Base-by-base conservation (phyloP, 1,140 invertebrate genomes). In the Drosophila miranda region DNA sequence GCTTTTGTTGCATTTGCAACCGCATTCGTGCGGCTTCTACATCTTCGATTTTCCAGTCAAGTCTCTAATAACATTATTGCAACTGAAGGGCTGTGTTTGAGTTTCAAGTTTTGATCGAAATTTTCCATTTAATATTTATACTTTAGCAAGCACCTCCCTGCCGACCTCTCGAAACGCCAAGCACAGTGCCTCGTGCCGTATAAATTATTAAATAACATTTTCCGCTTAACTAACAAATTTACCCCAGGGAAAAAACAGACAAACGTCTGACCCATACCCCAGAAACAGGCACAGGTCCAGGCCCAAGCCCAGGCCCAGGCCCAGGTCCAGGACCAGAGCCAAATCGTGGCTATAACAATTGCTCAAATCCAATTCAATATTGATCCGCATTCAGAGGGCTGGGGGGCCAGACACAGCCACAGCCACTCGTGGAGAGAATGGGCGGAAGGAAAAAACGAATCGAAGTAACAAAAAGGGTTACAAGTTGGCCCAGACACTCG, bases 301-400 rank as follows among this genome's bases (percentile, higher is more conserved):
- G 23, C 23, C 3, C 41, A 59, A 19, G 19, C 23, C 4, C 23
- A 5, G 0, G 23, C 42, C 3, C 45, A 59, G 34, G 19, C 23
- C 4, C 23, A 5, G 0, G 23, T 34, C 52, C 41, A 51, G 42
- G 28, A 2, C 50, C 7, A 28, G 26, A 16, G 26, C 45, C 48
- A 34, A 57, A 23, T 60, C 38, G 59, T 43, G 45, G 44, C 49
- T 50, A 43, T 45, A 66, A 60, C 77, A 58, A 75, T 82, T 87
- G 66, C 49, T 78, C 66, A 78, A 87, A 82, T 78, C 69, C 70
- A 78, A 87, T 87, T 82, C 66, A 78, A 68, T 87, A 87, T 87
- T 87, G 82, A 87, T 87, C 71, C 78, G 46, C 60, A 3, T 46
- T 48, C 42, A 58, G 26, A n/a, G n/a, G n/a, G n/a, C n/a, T n/a